Percentiles rank a stretch among this genome's conserved stretches.
phyloP scores from a whole-genome alignment of 2,797 vertebrate species.

The Diplodus sargus region DNA sequence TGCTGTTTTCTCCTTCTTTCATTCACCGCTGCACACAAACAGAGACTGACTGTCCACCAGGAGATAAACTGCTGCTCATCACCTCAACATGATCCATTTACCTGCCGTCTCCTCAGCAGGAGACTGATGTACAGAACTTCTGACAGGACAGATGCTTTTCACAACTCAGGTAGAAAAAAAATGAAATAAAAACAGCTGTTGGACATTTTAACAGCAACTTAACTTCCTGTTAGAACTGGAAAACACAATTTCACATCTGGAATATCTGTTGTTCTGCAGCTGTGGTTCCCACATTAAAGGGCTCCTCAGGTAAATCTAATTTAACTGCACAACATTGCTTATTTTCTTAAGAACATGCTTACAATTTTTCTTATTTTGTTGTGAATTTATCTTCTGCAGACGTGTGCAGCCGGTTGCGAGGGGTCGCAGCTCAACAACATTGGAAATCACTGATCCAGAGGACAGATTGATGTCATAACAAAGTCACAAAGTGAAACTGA shows the following conservation, averaged over 20 bases:
- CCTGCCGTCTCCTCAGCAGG: background rate
- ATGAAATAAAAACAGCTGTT: background rate
- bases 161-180: background rate
- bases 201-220: background rate
- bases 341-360: background rate
- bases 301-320: background rate
- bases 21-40: slow-evolving; percentile 19
- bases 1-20: slow-evolving; percentile 70
- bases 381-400: no score
- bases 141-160: background rate
- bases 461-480: no score
- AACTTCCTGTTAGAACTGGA: background rate
- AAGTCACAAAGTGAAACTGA: no score
- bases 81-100: background rate
- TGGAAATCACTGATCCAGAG: no score
- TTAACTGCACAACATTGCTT: no score
- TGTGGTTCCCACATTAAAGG: background rate
- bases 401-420: no score
- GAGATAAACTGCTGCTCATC: background rate
- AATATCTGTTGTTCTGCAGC: background rate
- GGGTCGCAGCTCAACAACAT: no score
- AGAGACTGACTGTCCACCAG: slow-evolving; percentile 25
- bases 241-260: background rate
- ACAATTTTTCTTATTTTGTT: background rate
- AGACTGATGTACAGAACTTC: background rate